A percentile compares a stretch with the other conserved stretches of the same genome.
Conservation (phyloP, 2,888 invertebrate species). For the Tribolium freemani region DNA sequence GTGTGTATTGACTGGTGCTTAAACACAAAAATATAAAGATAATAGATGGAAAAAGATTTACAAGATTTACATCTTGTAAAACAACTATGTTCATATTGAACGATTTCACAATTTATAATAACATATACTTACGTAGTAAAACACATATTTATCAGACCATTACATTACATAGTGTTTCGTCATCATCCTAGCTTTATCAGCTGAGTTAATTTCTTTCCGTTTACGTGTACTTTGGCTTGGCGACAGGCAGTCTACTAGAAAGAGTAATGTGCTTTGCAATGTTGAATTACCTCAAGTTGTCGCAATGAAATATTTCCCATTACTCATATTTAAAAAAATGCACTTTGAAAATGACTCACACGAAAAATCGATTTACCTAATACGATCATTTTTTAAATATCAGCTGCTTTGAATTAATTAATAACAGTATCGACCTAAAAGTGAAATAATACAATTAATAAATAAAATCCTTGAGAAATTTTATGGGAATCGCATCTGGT, state of each 20-base stretch:
- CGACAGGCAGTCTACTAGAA: constrained; percentile 43
- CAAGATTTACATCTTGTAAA: not conserved
- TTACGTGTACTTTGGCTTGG: constrained; percentile 31
- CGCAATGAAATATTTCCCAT: constrained; percentile 19
- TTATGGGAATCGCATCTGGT: not conserved
- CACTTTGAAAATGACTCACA: constrained; percentile 4
- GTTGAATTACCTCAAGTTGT: constrained; percentile 15
- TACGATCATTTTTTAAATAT: not conserved
- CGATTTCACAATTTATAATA: constrained; percentile 27
- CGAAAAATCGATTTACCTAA: not conserved
- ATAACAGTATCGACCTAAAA: not conserved
- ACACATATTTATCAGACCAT: constrained; percentile 44
- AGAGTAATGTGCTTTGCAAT: not conserved
- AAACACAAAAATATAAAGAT: not conserved
- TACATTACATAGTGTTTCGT: constrained; percentile 40
- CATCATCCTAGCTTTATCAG: constrained; percentile 40
- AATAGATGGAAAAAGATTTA: no score
- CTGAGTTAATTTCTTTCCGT: constrained; percentile 38
- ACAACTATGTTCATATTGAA: constrained; percentile 14
- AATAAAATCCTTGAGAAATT: constrained; percentile 15
- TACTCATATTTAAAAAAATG: constrained; percentile 1
- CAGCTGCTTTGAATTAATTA: not conserved
- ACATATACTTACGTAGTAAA: constrained; percentile 37
- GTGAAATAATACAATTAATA: not conserved
- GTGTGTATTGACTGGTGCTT: not conserved